These are phyloP conservation scores for Coilia nasus DNA, from an alignment of 2,797 vertebrate genomes.

Conservation along the genomic window DNA sequence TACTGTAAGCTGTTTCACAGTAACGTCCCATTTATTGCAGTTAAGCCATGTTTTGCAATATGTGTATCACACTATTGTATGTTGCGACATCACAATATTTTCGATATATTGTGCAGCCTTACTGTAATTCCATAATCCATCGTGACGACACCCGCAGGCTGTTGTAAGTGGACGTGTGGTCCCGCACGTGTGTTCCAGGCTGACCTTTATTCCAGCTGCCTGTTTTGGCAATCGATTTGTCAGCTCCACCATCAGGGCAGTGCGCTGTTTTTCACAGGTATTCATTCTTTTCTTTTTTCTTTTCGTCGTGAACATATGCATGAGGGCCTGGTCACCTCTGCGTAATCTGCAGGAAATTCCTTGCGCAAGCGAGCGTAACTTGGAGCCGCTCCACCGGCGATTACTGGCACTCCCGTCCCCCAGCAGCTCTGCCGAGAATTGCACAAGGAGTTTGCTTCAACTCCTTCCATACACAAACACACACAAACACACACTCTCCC, in stretches of 20 bases:
- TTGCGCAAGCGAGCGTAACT: slow-evolving; percentile 69
- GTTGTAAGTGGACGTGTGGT: not conserved
- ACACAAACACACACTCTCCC: not conserved
- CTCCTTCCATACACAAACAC: slow-evolving; percentile 30
- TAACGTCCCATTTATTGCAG: no score
- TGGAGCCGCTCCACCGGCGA: slow-evolving; percentile 60
- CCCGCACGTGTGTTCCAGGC: slow-evolving; percentile 35
- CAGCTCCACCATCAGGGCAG: slow-evolving; percentile 55
- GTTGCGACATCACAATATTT: no score
- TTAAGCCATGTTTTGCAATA: no score
- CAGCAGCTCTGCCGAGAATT: slow-evolving; percentile 6
- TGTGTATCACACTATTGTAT: no score
- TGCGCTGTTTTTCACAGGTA: slow-evolving; percentile 63
- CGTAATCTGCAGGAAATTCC: slow-evolving; percentile 80
- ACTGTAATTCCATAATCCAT: no score
- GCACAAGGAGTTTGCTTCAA: not conserved
- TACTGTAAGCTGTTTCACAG: no score
- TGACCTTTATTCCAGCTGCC: not conserved
- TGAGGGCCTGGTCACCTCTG: slow-evolving; percentile 65
- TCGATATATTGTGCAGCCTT: no score
- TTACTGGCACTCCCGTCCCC: slow-evolving; percentile 66
- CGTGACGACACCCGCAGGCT: no score
- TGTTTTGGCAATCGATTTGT: slow-evolving; percentile 41
- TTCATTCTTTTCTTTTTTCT: not conserved
- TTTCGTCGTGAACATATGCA: slow-evolving; percentile 29